These are phyloP conservation scores for Chouioia cunea DNA, from an alignment of 2,888 invertebrate species.

Conservation along the genomic window DNA sequence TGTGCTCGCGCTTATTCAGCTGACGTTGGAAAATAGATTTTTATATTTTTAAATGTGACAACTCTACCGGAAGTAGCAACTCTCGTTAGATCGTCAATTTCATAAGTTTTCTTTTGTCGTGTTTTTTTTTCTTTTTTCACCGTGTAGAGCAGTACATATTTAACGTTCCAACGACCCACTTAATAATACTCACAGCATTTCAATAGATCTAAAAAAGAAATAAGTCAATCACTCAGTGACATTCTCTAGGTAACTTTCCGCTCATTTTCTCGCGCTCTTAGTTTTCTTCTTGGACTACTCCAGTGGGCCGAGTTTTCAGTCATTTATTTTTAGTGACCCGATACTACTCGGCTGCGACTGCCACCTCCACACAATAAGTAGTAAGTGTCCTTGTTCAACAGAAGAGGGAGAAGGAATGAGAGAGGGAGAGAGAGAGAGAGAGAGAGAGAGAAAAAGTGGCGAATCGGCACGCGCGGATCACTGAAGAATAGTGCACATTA, in stretches of 20 bases:
- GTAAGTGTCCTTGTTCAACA: constrained; percentile 24
- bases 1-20: too few species aligned
- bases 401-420: too few species aligned
- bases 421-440: too few species aligned
- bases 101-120: neutral
- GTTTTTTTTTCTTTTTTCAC: neutral
- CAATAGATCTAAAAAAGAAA: too few species aligned
- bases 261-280: constrained; percentile 5
- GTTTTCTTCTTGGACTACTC: neutral
- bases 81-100: constrained; percentile 19
- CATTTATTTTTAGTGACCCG: constrained; percentile 36
- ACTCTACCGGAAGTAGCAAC: constrained; percentile 10
- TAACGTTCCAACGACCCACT: neutral
- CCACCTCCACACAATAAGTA: constrained; percentile 29
- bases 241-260: constrained; percentile 19
- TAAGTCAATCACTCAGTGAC: neutral
- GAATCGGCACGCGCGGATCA: constrained; percentile 18
- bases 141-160: too few species aligned
- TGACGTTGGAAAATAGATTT: constrained; percentile 32
- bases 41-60: constrained; percentile 22
- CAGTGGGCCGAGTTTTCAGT: constrained; percentile 15
- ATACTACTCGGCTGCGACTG: constrained; percentile 3
- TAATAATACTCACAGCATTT: too few species aligned
- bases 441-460: too few species aligned
- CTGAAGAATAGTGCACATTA: too few species aligned